Base-by-base conservation (phyloP, 2,797 vertebrate genomes). In the Taeniopygia guttata region DNA sequence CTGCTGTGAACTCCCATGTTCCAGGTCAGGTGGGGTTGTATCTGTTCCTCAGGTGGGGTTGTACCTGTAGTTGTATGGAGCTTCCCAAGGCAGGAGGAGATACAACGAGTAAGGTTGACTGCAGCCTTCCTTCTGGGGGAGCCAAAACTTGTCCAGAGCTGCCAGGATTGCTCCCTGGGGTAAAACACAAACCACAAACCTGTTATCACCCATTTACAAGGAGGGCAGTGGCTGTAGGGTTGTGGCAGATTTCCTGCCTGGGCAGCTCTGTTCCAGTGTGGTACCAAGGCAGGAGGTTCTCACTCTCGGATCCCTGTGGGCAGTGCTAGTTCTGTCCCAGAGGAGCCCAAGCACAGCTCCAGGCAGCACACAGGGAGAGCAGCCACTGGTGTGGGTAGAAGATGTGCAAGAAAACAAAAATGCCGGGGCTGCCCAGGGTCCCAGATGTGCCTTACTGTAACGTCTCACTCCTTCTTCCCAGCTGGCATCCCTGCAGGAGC, bases 401-500 rank as follows among this genome's bases (percentile, higher is more conserved):
- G 58, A 68, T 29, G 23, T 8, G 3, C 55, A 55, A 62, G 36
- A 68, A 32, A 32, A 26, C 15, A 13, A 2, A 75, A 43, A 9
- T 23, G 34, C 43, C 81, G 43, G 46, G 66, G 51, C 51, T 91
- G 55, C n/a, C 48, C 4, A 3, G 63, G 58, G 25, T 63, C 42
- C 29, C 55, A 68, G 46, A 27, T 7, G 4, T 46, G 38, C 49
- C 43, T 60, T 36, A 6, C 43, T 75, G 48, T 29, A 75, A 52
- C 5, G 3, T 70, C 7, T 75, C 29, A 1, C 34, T 91, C n/a
- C 19, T 19, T 84, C 25, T 89, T 54, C 48, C 29, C 84, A 98
- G 97, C 97, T 98, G 92, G 97, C 94, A 0, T 98, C 98, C 73
- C 96, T 98, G 79, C 98, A 98, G 66, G 98, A 98, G 79, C 98